Conservation (phyloP, 2,797 vertebrate genomes). For the Diplodus sargus region DNA sequence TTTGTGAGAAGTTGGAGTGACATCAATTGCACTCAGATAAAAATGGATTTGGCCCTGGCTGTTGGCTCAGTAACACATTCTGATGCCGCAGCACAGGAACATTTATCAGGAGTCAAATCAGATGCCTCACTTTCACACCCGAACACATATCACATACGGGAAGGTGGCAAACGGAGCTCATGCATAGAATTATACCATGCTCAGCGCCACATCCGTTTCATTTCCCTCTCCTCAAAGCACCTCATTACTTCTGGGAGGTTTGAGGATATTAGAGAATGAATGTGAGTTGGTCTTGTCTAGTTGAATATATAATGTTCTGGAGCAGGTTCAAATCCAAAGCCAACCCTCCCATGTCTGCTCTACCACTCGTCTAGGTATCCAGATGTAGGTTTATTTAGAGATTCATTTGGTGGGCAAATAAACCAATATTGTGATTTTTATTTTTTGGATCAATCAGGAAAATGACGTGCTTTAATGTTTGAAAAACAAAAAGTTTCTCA, state of each 20-base stretch:
- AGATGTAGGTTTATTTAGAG: not conserved
- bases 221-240: constrained; percentile 56
- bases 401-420: too few relatives aligned
- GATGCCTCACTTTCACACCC: constrained; percentile 76
- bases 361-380: not conserved
- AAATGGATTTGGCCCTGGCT: constrained; percentile 76
- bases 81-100: constrained; percentile 66
- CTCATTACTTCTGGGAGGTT: constrained; percentile 70
- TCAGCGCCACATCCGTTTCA: constrained; percentile 54
- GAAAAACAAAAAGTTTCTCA: too few relatives aligned
- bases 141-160: constrained; percentile 67
- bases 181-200: constrained; percentile 69
- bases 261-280: constrained; percentile 55
- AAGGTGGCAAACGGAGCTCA: constrained; percentile 63
- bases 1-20: constrained; percentile 73
- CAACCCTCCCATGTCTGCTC: not conserved
- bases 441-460: too few relatives aligned
- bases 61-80: constrained; percentile 75
- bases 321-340: constrained; percentile 29
- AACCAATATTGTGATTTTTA: too few relatives aligned
- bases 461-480: too few relatives aligned
- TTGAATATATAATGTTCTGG: constrained; percentile 50
- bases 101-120: constrained; percentile 80
- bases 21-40: constrained; percentile 78
- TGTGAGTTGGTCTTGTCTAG: constrained; percentile 51